Evolutionary conservation across 2,113 vertebrate genomes (phyloP).

Genomic region (Lagopus muta): DNA sequence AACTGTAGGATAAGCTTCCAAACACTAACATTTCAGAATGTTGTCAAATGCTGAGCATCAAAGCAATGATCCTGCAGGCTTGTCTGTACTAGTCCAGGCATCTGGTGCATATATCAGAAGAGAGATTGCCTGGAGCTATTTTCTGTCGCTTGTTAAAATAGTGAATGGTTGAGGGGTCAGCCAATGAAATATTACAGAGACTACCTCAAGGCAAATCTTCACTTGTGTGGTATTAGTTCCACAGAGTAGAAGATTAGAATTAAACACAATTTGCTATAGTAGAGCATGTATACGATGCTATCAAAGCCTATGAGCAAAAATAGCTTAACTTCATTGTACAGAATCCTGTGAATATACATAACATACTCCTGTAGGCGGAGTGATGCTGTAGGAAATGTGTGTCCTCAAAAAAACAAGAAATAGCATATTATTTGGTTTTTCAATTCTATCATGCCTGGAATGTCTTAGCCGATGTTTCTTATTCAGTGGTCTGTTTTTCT

Average conservation of each 20-base stretch:
- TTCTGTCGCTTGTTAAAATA: conserved; percentile 26
- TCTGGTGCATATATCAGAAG: background rate
- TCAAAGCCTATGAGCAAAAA: background rate
- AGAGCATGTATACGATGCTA: background rate
- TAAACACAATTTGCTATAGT: background rate
- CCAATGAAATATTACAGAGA: background rate
- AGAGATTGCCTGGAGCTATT: conserved; percentile 10
- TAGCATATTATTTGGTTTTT: background rate
- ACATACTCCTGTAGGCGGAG: background rate
- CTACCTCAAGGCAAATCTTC: conserved; percentile 7
- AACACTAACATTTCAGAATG: conserved; percentile 7
- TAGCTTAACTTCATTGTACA: background rate
- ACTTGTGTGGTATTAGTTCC: background rate
- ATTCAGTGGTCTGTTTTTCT: background rate
- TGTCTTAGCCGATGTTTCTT: background rate
- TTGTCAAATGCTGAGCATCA: background rate
- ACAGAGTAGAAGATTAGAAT: background rate
- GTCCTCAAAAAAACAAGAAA: background rate
- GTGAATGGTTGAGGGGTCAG: conserved; percentile 35
- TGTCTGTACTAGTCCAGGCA: background rate
- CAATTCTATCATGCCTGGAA: background rate
- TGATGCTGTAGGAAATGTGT: background rate
- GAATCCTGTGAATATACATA: background rate
- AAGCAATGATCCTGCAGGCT: conserved; percentile 13
- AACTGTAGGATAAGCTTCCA: background rate